Base-by-base conservation (phyloP, 2,888 invertebrate species). In the Adelphocoris suturalis region DNA sequence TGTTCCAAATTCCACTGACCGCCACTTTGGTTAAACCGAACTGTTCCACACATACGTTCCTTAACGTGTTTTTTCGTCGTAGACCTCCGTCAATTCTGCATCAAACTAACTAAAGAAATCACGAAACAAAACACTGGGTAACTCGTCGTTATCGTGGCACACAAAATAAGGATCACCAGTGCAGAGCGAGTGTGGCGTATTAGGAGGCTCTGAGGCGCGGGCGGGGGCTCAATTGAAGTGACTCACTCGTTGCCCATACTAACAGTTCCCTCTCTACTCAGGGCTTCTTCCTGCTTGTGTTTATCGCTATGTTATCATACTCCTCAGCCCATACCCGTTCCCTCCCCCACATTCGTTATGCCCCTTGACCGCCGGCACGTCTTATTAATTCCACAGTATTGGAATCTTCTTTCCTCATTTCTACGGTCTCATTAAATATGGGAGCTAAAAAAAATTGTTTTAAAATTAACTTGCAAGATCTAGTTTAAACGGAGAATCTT, bases 221-320 rank as follows among this genome's bases (percentile, higher is more conserved):
- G 88, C 78, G 88, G 88, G 88, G 46, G 37, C 55, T 88, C 88
- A 88, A 88, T 88, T 88, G 88, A 88, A 88, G 88, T 88, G 88
- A 88, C 88, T 88, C 88, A 88, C 78, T 88, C 85, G 57, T 61
- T 88, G 88, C 88, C 88, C 88, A 88, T 88, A 80, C 88, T 88
- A 88, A 88, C 88, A 88, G 88, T 88, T 76, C 78, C 28, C 76
- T 46, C 80, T 80, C 88, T 23, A 27, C 14, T 46, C 47, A 19
- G 68, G 19, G 47, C 16, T 75, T 86, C 86, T 75, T 86, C 86
- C 86, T 86, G 86, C 86, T 86, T 75, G 86, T 86, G 68, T 86
- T 86, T 86, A 86, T 86, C 86, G 68, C 75, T 27, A 68, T 68
- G 75, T 86, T 86, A 86, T 86, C 86, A 75, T 86, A 86, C 86